Evolutionary conservation across 2,797 vertebrate genomes (phyloP).

Genomic region (Sorex maritimensis): DNA sequence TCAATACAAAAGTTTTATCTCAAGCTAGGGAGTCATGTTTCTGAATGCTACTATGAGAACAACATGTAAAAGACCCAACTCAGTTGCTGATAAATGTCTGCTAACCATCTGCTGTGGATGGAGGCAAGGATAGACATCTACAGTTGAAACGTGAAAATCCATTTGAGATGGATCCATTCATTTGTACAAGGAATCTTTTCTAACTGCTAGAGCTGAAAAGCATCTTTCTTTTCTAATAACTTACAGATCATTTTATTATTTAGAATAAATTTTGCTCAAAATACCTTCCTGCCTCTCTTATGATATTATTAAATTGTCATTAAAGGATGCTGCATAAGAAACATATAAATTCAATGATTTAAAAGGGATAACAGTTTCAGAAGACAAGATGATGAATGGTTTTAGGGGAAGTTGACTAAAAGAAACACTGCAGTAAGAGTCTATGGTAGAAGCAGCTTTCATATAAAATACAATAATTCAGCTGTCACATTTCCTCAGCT

Average conservation of each 20-base stretch:
- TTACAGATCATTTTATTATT: constrained; percentile 39
- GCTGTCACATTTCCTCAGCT: constrained; percentile 23
- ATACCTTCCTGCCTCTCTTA: not conserved
- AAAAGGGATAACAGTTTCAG: not conserved
- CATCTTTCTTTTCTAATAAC: constrained; percentile 13
- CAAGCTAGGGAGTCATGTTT: not conserved
- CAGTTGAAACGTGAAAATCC: not conserved
- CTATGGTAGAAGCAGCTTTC: constrained; percentile 34
- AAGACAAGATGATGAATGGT: constrained; percentile 63
- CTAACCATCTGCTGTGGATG: not conserved
- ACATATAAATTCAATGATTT: not conserved
- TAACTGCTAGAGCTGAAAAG: constrained; percentile 14
- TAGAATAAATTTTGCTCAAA: constrained; percentile 41
- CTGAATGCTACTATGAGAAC: not conserved
- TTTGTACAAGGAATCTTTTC: not conserved
- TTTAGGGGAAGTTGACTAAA: not conserved
- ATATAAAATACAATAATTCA: constrained; percentile 31
- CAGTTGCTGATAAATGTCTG: not conserved
- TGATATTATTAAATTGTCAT: constrained; percentile 26
- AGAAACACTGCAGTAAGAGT: not conserved
- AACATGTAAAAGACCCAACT: not conserved
- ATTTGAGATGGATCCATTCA: not conserved
- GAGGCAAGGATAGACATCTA: not conserved
- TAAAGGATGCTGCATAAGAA: constrained; percentile 11
- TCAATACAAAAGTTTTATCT: not conserved